phyloP scores from a whole-genome alignment of 2,113 vertebrate genomes.

The Sylvietta virens region DNA sequence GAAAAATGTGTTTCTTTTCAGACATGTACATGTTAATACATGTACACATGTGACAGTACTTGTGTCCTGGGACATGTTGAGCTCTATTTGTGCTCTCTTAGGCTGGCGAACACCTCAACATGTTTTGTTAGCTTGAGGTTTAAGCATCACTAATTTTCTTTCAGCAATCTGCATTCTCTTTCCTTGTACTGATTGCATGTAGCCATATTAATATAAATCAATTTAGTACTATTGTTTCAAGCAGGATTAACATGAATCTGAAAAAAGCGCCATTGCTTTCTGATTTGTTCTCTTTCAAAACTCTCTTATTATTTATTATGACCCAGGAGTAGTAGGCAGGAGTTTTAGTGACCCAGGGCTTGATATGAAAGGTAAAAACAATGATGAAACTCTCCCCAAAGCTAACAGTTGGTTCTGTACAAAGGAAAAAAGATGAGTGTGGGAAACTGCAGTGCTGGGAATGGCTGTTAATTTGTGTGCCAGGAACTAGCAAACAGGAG shows the following conservation, averaged over 20 bases:
- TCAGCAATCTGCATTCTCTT: not conserved
- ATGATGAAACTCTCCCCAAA: not conserved
- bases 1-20: not conserved
- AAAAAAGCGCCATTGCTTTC: not conserved
- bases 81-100: not conserved
- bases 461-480: not conserved
- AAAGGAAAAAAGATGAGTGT: not conserved
- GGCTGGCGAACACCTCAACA: not conserved
- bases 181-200: not conserved
- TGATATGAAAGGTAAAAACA: not conserved
- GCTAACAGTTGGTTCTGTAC: accelerated
- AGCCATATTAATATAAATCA: not conserved
- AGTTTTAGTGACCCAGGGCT: not conserved
- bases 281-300: not conserved
- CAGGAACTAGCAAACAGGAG: not conserved
- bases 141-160: not conserved
- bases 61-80: not conserved
- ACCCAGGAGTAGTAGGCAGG: not conserved
- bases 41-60: not conserved
- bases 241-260: not conserved
- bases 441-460: not conserved
- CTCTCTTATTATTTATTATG: not conserved
- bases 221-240: not conserved
- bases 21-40: not conserved
- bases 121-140: not conserved